Evolutionary conservation across 1,140 invertebrate species (phyloP).

Genomic region (Idris sp.): DNA sequence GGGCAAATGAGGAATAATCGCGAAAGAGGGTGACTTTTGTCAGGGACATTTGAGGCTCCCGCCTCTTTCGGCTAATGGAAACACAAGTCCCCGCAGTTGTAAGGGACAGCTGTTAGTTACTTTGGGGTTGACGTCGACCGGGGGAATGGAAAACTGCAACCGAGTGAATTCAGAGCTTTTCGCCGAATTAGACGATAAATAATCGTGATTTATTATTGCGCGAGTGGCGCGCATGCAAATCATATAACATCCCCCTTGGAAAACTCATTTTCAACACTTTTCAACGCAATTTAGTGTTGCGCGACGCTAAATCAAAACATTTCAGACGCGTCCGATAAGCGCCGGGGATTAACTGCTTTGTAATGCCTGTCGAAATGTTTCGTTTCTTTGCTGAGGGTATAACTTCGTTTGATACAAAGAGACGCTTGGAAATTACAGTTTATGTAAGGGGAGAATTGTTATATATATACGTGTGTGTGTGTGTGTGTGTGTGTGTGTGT

Average conservation of each 20-base stretch:
- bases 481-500: too few species aligned
- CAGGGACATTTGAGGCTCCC: conserved; percentile 62
- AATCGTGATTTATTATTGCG: conserved; percentile 70
- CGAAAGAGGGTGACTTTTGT: conserved; percentile 49
- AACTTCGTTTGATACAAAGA: conserved; percentile 18
- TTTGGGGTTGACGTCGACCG: conserved; percentile 43
- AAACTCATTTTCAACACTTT: conserved; percentile 54
- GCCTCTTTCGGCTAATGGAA: conserved; percentile 69
- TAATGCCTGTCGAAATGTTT: conserved; percentile 7
- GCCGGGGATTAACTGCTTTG: conserved; percentile 22
- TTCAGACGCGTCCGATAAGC: conserved; percentile 30
- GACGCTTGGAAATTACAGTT: conserved; percentile 1
- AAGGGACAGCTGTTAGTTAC: conserved; percentile 59
- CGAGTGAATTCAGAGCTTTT: conserved; percentile 62
- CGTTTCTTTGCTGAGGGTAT: conserved; percentile 3
- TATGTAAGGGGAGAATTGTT: conserved; percentile 16
- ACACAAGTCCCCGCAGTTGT: conserved; percentile 66
- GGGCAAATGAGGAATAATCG: conserved; percentile 68
- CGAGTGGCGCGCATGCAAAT: conserved; percentile 31
- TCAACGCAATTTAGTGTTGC: conserved; percentile 28
- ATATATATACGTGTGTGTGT: too few species aligned
- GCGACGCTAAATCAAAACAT: conserved; percentile 32
- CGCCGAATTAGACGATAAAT: conserved; percentile 71
- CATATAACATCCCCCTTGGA: too few species aligned
- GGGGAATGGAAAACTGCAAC: neutral